Percentiles rank a stretch among this genome's conserved stretches.
These are phyloP conservation scores for Triplophysa dalaica DNA, from an alignment of 2,113 vertebrate species.

Conservation along the genomic window DNA sequence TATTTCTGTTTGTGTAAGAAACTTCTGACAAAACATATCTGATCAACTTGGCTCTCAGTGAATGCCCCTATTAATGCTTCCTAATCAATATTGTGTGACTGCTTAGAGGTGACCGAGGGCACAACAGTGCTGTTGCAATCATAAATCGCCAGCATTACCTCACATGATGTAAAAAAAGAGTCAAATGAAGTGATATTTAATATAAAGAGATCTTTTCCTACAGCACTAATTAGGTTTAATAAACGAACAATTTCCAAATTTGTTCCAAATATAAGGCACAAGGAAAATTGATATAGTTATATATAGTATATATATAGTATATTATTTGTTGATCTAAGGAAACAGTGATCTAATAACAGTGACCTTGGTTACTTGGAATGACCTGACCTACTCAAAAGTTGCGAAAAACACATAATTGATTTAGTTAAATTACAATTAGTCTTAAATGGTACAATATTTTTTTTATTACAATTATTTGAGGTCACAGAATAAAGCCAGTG, in stretches of 20 bases:
- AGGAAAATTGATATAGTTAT: background rate
- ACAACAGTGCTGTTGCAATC: background rate
- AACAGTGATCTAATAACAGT: background rate
- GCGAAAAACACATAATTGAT: background rate
- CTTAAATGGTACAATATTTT: background rate
- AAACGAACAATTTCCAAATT: background rate
- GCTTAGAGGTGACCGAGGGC: background rate
- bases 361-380: background rate
- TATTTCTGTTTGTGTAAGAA: too few relatives aligned
- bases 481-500: background rate
- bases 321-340: slow-evolving; percentile 5
- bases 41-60: slow-evolving; percentile 1
- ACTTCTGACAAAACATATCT: background rate
- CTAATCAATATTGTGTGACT: slow-evolving; percentile 25
- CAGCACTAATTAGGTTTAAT: background rate
- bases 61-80: background rate
- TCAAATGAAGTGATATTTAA: background rate
- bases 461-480: too few relatives aligned
- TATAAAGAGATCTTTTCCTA: slow-evolving; percentile 18
- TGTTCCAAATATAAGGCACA: too few relatives aligned
- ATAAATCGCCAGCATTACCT: background rate
- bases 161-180: slow-evolving; percentile 22
- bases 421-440: background rate
- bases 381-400: background rate
- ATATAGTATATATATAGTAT: background rate